phyloP scores from a whole-genome alignment of 1,140 invertebrate genomes.

The Copidosoma floridanum region DNA sequence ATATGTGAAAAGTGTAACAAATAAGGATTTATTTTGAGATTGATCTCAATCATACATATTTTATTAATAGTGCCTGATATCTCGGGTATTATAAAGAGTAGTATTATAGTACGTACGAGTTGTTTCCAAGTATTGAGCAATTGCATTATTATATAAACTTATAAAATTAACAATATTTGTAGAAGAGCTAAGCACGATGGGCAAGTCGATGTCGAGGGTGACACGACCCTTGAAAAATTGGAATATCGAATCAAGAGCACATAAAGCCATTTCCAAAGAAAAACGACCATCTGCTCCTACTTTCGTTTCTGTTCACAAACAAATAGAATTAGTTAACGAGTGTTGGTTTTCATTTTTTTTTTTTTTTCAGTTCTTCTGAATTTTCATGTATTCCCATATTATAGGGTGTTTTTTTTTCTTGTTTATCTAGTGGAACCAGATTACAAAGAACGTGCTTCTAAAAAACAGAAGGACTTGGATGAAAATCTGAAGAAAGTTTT shows the following conservation, averaged over 20 bases:
- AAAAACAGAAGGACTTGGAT: constrained; percentile 62
- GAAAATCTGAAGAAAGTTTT: constrained; percentile 67
- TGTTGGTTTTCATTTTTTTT: constrained; percentile 48
- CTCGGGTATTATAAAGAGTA: no score
- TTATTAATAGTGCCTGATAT: no score
- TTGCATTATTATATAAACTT: constrained; percentile 1
- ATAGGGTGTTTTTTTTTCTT: no score
- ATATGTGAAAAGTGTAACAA: no score
- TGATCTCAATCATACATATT: no score
- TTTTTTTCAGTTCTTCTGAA: no score
- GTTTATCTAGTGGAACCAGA: constrained; percentile 64
- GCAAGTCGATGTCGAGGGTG: constrained; percentile 50
- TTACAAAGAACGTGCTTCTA: constrained; percentile 59
- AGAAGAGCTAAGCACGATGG: constrained; percentile 51
- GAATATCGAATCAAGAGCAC: constrained; percentile 71
- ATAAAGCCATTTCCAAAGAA: constrained; percentile 64
- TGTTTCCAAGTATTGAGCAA: no score
- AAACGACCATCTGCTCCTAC: constrained; percentile 68
- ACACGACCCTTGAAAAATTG: constrained; percentile 59
- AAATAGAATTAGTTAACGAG: constrained; percentile 63
- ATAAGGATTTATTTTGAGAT: no score
- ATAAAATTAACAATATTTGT: not conserved
- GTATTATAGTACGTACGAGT: no score
- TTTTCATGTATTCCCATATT: no score
- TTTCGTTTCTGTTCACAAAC: constrained; percentile 59